phyloP scores from a whole-genome alignment of 2,888 invertebrate genomes.

The Tineola bisselliella region DNA sequence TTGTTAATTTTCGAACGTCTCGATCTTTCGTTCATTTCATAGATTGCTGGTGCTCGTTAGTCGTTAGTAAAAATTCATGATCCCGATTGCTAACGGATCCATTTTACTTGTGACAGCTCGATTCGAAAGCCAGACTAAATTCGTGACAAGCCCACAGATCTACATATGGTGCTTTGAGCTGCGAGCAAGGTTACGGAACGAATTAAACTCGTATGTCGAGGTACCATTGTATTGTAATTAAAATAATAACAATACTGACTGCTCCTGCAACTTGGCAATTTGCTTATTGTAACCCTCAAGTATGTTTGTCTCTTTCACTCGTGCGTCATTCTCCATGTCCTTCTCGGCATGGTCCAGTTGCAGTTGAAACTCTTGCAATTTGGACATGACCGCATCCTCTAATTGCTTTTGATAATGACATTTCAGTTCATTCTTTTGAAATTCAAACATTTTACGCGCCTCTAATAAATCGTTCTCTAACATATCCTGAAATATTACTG shows the following conservation, averaged over 20 bases:
- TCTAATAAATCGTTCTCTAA: slow-evolving; percentile 65
- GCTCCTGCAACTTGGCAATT: slow-evolving; percentile 72
- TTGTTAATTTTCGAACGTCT: too few species aligned
- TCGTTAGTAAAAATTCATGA: too few species aligned
- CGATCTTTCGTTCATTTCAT: too few species aligned
- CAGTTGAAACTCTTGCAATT: slow-evolving; percentile 78
- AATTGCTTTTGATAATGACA: slow-evolving; percentile 83
- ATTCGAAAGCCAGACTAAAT: too few species aligned
- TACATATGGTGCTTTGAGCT: too few species aligned
- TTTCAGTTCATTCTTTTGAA: slow-evolving; percentile 74
- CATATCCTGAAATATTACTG: slow-evolving; percentile 45
- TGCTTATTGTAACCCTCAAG: slow-evolving; percentile 78
- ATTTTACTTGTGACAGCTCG: too few species aligned
- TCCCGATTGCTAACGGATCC: too few species aligned
- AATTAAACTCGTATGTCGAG: too few species aligned
- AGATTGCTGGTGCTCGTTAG: too few species aligned
- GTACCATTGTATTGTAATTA: neutral
- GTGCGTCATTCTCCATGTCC: slow-evolving; percentile 71
- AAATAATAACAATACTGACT: slow-evolving; percentile 32
- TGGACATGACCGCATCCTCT: slow-evolving; percentile 78
- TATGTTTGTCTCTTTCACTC: slow-evolving; percentile 71
- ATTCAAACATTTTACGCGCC: slow-evolving; percentile 65
- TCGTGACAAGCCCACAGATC: too few species aligned
- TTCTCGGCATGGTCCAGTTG: slow-evolving; percentile 78
- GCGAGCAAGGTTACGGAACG: too few species aligned